phyloP scores from a whole-genome alignment of 2,113 vertebrate genomes.

The Pyxicephalus adspersus region DNA sequence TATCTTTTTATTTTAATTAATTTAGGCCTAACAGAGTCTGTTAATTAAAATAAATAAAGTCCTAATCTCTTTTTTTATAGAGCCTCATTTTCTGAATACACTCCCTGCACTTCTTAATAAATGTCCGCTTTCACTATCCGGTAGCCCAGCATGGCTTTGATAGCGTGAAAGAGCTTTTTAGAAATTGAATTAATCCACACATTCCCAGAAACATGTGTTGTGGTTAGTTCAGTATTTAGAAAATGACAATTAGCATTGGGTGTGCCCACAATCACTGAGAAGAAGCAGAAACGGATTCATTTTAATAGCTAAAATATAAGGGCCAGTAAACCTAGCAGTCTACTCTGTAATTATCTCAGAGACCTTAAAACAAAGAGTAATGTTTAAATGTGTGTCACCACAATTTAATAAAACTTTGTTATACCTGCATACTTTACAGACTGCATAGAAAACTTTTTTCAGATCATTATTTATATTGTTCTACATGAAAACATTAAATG shows the following conservation, averaged over 20 bases:
- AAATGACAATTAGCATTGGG: neutral
- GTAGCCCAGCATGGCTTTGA: neutral
- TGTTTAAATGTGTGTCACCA: too few species aligned
- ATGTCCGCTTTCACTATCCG: neutral
- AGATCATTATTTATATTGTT: too few species aligned
- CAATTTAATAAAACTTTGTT: too few species aligned
- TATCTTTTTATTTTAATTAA: slow-evolving; percentile 49
- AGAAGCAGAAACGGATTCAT: neutral
- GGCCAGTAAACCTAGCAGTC: neutral
- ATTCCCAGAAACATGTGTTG: neutral
- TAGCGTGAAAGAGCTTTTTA: neutral
- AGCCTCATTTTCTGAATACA: neutral
- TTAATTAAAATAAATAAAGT: slow-evolving; percentile 45
- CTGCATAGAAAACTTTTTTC: too few species aligned
- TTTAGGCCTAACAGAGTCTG: slow-evolving; percentile 2
- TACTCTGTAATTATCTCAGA: too few species aligned
- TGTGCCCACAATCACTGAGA: neutral
- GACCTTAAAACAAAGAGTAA: too few species aligned
- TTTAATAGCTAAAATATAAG: neutral
- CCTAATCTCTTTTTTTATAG: slow-evolving; percentile 21
- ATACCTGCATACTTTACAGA: too few species aligned
- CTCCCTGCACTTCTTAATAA: neutral
- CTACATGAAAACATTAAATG: too few species aligned
- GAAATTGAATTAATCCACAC: neutral
- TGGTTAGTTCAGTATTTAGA: neutral